Conservation (phyloP, 2,113 vertebrate genomes). For the Delphinus delphis region DNA sequence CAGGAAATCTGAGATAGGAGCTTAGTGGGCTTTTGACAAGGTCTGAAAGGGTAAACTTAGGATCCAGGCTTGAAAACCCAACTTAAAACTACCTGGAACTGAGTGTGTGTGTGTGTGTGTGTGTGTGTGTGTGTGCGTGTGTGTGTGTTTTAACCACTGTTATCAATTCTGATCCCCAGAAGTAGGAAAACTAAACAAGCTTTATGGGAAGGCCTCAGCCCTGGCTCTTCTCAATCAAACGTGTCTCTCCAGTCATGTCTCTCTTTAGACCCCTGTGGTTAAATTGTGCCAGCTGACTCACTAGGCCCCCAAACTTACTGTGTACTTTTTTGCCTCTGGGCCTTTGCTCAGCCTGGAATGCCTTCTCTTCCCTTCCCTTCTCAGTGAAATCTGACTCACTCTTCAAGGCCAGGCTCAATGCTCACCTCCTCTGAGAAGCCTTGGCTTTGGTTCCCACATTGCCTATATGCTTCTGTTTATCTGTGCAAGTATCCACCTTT, state of each 20-base stretch:
- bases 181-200: slow-evolving; percentile 6
- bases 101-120: background rate
- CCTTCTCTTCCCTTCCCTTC: slow-evolving; percentile 30
- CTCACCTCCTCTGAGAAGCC: background rate
- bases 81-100: slow-evolving; percentile 34
- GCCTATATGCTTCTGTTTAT: background rate
- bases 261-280: background rate
- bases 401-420: background rate
- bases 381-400: slow-evolving; percentile 2
- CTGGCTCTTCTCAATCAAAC: slow-evolving; percentile 23
- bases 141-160: background rate
- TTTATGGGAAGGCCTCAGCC: slow-evolving; percentile 2
- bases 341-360: slow-evolving; percentile 10
- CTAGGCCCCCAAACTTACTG: background rate
- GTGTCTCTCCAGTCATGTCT: background rate
- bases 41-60: slow-evolving; percentile 43
- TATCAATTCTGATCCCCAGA: slow-evolving; percentile 22
- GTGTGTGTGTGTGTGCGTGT: background rate
- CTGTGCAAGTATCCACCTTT: slow-evolving; percentile 9
- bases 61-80: slow-evolving; percentile 14
- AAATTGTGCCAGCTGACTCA: background rate
- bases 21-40: slow-evolving; percentile 29
- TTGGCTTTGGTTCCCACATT: background rate
- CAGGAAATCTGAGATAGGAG: slow-evolving; percentile 69
- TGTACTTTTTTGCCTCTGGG: background rate